phyloP scores from a whole-genome alignment of 2,113 vertebrate genomes.

The Bos indicus region DNA sequence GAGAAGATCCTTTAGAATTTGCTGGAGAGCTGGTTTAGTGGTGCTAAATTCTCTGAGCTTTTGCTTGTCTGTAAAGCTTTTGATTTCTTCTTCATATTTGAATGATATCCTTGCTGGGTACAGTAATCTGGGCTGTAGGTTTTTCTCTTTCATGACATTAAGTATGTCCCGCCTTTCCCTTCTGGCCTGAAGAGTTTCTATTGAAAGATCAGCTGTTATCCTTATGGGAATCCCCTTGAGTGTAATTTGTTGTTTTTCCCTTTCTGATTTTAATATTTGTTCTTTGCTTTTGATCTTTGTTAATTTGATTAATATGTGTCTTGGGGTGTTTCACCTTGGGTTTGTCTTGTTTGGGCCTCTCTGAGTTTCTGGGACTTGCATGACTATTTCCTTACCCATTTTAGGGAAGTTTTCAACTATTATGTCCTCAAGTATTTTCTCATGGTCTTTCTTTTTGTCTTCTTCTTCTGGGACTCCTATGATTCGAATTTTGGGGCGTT shows the following conservation, averaged over 20 bases:
- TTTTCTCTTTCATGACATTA: too few relatives aligned
- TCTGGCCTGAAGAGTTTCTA: too few relatives aligned
- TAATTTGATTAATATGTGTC: neutral
- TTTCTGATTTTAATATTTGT: neutral
- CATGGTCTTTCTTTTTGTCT: neutral
- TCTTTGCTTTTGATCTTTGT: neutral
- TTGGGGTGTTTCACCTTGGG: neutral
- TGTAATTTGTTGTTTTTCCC: neutral
- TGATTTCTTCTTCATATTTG: too few relatives aligned
- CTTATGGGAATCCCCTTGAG: neutral
- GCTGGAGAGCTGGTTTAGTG: too few relatives aligned
- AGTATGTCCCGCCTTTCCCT: too few relatives aligned
- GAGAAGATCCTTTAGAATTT: too few relatives aligned
- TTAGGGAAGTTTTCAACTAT: neutral
- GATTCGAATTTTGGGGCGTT: accelerated
- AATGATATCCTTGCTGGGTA: too few relatives aligned
- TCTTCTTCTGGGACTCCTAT: neutral
- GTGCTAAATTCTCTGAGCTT: too few relatives aligned
- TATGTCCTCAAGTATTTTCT: neutral
- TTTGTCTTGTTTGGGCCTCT: neutral
- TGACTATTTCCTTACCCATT: neutral
- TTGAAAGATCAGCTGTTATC: neutral
- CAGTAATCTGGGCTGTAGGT: too few relatives aligned
- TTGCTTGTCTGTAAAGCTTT: too few relatives aligned
- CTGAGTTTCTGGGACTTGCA: neutral